These are phyloP conservation scores for Metalampra italica DNA, from an alignment of 2,888 invertebrate species.

Conservation along the genomic window DNA sequence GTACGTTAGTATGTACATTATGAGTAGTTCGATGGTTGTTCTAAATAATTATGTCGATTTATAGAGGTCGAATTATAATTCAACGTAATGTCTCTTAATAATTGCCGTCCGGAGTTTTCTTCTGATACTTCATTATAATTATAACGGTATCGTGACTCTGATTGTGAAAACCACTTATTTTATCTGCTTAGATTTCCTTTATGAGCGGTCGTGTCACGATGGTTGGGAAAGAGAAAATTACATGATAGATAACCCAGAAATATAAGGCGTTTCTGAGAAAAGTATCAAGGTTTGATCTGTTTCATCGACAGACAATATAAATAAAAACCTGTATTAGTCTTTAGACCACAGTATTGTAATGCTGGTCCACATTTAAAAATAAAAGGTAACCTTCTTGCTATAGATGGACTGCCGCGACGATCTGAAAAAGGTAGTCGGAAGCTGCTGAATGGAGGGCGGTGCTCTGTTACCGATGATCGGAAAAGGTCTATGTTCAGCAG, in stretches of 20 bases:
- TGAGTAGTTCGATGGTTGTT: no score
- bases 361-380: no score
- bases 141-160: conserved; percentile 31
- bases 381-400: no score
- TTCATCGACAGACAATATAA: not conserved
- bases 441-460: no score
- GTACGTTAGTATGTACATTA: no score
- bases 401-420: no score
- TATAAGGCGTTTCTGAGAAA: conserved; percentile 25
- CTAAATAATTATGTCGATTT: not conserved
- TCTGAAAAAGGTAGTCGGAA: no score
- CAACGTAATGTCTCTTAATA: not conserved
- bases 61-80: not conserved
- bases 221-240: conserved; percentile 37
- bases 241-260: conserved; percentile 14
- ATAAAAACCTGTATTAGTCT: no score
- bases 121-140: not conserved
- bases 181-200: conserved; percentile 29
- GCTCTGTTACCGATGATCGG: no score
- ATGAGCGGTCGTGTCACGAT: conserved; percentile 25
- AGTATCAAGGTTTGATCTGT: not conserved
- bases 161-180: conserved; percentile 26
- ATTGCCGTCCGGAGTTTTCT: conserved; percentile 18
- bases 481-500: no score
- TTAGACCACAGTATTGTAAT: no score